Evolutionary conservation across 2,888 invertebrate genomes (phyloP).

Genomic region (Ophonus ardosiacus): DNA sequence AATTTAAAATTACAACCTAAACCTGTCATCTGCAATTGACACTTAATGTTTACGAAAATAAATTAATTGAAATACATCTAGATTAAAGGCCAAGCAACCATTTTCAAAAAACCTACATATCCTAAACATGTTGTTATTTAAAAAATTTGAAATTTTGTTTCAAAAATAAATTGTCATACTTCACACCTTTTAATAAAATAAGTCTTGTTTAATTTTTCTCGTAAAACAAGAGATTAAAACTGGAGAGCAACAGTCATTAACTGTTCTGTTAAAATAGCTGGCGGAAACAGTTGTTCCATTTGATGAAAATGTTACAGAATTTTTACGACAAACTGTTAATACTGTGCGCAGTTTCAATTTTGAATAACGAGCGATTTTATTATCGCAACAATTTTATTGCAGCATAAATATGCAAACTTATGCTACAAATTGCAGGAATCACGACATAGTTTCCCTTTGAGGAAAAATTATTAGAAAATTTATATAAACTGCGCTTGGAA

Average conservation of each 20-base stretch:
- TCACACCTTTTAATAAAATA: slow-evolving; percentile 44
- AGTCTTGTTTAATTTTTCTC: slow-evolving; percentile 50
- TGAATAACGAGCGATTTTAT: not conserved
- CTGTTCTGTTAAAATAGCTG: slow-evolving; percentile 34
- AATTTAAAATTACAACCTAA: too few species aligned
- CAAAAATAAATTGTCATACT: not conserved
- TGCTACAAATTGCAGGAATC: not conserved
- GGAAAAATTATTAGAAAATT: not conserved
- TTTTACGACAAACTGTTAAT: slow-evolving; percentile 29
- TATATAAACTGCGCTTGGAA: not conserved
- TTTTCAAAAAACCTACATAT: too few species aligned
- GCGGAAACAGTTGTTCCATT: slow-evolving; percentile 33
- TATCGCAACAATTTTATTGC: not conserved
- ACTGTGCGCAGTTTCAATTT: slow-evolving; percentile 4
- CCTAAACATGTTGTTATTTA: too few species aligned
- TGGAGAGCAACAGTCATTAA: slow-evolving; percentile 42
- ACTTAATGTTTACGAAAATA: too few species aligned
- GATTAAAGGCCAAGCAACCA: too few species aligned
- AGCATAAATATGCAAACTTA: not conserved
- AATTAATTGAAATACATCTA: too few species aligned
- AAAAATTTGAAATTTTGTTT: too few species aligned
- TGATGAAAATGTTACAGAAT: slow-evolving; percentile 30
- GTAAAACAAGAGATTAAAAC: slow-evolving; percentile 46
- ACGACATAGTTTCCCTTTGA: not conserved
- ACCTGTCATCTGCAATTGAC: too few species aligned